Evolutionary conservation across 92 coral and sea anemone genomes (phyloP).

Genomic region (Desmophyllum pertusum): DNA sequence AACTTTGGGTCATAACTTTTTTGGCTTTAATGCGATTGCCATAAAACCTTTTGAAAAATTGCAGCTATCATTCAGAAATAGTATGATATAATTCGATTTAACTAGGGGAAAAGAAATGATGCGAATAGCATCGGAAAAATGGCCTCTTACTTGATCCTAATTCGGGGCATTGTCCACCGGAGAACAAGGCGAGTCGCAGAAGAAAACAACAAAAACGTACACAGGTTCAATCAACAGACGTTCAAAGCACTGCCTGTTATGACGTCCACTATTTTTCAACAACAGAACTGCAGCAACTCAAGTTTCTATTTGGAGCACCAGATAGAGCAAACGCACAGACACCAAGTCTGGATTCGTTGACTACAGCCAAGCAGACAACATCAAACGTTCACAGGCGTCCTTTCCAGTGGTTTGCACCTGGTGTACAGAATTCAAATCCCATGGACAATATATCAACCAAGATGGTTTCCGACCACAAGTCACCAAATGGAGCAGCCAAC

Average conservation of each 20-base stretch:
- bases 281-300: slow-evolving; percentile 20
- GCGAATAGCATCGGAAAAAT: slow-evolving; percentile 30
- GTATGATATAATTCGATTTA: no score
- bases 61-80: no score
- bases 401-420: slow-evolving; percentile 26
- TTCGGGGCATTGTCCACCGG: slow-evolving; percentile 30
- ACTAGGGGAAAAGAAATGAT: no score
- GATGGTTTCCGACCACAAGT: slow-evolving; percentile 34
- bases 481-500: slow-evolving; percentile 31
- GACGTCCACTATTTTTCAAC: slow-evolving; percentile 20
- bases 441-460: slow-evolving; percentile 10
- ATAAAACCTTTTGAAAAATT: no score
- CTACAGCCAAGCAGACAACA: slow-evolving; percentile 29
- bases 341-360: no score
- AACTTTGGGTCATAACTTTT: no score
- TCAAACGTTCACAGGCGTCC: slow-evolving; percentile 16
- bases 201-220: slow-evolving; percentile 25
- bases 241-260: slow-evolving; percentile 24
- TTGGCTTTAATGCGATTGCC: no score
- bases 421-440: slow-evolving; percentile 9
- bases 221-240: slow-evolving; percentile 22
- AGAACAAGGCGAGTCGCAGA: slow-evolving; percentile 30
- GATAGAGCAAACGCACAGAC: no score
- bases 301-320: no score
- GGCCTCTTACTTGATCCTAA: slow-evolving; percentile 35